Conservation (phyloP, 2,797 vertebrate genomes). For the Chloroceryle inda region DNA sequence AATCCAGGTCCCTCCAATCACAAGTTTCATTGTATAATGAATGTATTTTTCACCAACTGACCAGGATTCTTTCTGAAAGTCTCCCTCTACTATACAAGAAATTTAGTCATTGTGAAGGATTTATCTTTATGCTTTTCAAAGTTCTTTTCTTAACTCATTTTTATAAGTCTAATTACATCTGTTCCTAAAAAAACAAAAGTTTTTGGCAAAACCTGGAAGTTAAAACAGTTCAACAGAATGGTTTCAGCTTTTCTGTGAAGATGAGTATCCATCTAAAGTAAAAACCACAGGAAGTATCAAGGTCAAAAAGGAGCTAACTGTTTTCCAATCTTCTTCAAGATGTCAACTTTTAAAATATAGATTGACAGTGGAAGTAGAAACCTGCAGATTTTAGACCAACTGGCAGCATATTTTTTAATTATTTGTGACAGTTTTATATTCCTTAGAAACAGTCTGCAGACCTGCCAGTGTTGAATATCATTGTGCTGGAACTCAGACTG, state of each 20-base stretch:
- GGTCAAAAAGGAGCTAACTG: background rate
- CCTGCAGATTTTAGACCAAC: background rate
- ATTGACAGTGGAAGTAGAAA: background rate
- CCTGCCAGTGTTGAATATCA: background rate
- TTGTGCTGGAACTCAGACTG: background rate
- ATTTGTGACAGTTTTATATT: background rate
- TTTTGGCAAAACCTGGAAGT: background rate
- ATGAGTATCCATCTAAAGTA: background rate
- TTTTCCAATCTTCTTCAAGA: background rate
- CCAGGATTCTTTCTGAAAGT: background rate
- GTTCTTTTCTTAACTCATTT: background rate
- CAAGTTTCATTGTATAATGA: background rate
- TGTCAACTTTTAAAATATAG: background rate
- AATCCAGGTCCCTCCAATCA: background rate
- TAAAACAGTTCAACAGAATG: background rate
- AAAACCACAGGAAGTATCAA: accelerated
- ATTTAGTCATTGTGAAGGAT: background rate
- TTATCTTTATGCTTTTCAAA: background rate
- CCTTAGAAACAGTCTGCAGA: background rate
- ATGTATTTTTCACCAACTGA: background rate
- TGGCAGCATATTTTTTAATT: background rate
- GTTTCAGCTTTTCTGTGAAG: background rate
- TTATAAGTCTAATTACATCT: background rate
- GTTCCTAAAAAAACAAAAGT: background rate
- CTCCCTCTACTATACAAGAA: background rate